Evolutionary conservation across 2,797 vertebrate species (phyloP).

Genomic region (Neosilurus mollespiculum): DNA sequence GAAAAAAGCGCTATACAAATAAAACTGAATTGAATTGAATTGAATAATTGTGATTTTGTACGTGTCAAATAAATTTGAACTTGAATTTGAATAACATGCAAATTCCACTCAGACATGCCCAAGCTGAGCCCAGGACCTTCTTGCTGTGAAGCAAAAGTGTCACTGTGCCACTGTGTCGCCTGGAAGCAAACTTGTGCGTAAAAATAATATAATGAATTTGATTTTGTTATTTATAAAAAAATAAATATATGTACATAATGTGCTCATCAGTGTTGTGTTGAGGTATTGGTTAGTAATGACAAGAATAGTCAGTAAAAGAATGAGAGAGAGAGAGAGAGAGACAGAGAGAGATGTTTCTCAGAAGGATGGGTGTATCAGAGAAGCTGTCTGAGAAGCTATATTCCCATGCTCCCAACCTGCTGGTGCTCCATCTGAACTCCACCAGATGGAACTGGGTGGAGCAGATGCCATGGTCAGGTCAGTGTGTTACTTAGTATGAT

Average conservation of each 20-base stretch:
- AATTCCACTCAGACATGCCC: too few species aligned
- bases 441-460: conserved; percentile 36
- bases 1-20: too few species aligned
- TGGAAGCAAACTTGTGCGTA: neutral
- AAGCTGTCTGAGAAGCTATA: neutral
- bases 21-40: too few species aligned
- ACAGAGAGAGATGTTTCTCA: conserved; percentile 14
- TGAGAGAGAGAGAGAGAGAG: neutral
- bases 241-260: neutral
- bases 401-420: neutral
- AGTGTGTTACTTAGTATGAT: neutral
- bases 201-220: neutral
- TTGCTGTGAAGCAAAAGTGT: too few species aligned
- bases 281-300: neutral
- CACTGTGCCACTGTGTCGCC: too few species aligned
- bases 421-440: conserved; percentile 12
- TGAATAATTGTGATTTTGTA: too few species aligned
- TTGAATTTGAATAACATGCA: too few species aligned
- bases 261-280: neutral
- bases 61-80: too few species aligned
- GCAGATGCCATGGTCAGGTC: neutral
- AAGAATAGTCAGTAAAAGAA: neutral
- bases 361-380: conserved; percentile 2
- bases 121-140: too few species aligned
- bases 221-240: neutral